Percentiles rank a stretch among this genome's conserved stretches.
These are phyloP conservation scores for Masnerella sp. DNA, from an alignment of 2,888 invertebrate species.

Conservation along the genomic window DNA sequence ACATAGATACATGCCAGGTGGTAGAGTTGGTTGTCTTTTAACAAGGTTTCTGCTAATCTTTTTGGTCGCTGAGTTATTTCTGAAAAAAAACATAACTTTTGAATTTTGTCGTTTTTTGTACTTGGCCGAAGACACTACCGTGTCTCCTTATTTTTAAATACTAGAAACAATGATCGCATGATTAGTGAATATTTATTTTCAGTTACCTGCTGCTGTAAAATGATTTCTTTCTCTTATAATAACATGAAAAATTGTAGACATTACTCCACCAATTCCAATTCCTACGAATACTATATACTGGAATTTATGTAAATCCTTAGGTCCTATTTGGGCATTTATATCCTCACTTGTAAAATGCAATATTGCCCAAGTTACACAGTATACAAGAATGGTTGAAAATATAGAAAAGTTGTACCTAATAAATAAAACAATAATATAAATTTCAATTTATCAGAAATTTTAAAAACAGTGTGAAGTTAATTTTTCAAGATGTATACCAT, in stretches of 20 bases:
- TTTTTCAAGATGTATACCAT: too few relatives aligned
- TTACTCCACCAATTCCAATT: conserved; percentile 81
- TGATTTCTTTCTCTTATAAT: conserved; percentile 82
- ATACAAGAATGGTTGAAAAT: conserved; percentile 90
- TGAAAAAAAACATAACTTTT: too few relatives aligned
- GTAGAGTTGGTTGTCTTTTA: conserved; percentile 74
- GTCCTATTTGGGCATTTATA: conserved; percentile 81
- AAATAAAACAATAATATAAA: too few relatives aligned
- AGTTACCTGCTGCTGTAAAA: too few relatives aligned
- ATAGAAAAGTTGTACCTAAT: conserved; percentile 95
- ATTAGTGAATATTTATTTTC: too few relatives aligned
- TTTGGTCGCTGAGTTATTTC: conserved; percentile 60
- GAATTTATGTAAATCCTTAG: conserved; percentile 83
- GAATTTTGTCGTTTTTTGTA: too few relatives aligned
- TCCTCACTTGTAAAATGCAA: conserved; percentile 82
- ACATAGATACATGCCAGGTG: conserved; percentile 89
- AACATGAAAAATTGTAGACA: conserved; percentile 86
- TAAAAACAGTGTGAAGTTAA: too few relatives aligned
- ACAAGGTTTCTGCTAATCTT: conserved; percentile 63
- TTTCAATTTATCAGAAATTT: too few relatives aligned
- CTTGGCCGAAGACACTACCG: too few relatives aligned
- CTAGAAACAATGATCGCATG: too few relatives aligned
- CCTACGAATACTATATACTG: conserved; percentile 85
- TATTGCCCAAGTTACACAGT: conserved; percentile 87
- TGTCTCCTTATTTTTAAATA: too few relatives aligned